phyloP scores from a whole-genome alignment of 1,140 invertebrate genomes.

The Drosophila neocordata region DNA sequence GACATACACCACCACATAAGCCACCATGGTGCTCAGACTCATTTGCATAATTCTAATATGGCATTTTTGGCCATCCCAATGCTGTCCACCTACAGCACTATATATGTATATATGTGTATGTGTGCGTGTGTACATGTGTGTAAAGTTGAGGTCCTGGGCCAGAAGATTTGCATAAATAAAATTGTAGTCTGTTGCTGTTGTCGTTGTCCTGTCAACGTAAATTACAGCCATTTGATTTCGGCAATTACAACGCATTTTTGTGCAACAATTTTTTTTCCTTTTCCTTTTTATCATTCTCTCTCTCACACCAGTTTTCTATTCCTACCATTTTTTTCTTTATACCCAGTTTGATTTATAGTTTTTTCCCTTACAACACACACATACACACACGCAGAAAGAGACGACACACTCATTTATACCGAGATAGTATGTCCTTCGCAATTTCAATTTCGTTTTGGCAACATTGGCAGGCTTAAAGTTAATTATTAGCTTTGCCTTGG shows the following conservation, averaged over 20 bases:
- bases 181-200: conserved; percentile 52
- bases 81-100: conserved; percentile 38
- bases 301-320: not conserved
- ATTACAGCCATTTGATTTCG: conserved; percentile 77
- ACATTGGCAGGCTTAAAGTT: conserved; percentile 66
- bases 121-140: not conserved
- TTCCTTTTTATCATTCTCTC: not conserved
- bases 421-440: conserved; percentile 10
- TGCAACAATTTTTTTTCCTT: conserved; percentile 64
- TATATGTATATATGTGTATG: not conserved
- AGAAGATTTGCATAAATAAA: conserved; percentile 77
- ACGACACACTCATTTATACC: too few relatives aligned
- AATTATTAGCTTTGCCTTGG: conserved; percentile 71
- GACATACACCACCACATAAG: conserved; percentile 8
- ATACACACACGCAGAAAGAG: too few relatives aligned
- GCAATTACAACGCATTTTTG: conserved; percentile 80
- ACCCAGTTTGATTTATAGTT: conserved; percentile 18
- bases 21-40: conserved; percentile 28
- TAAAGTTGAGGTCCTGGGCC: conserved; percentile 16
- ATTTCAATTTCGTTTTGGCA: conserved; percentile 71
- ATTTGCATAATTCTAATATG: conserved; percentile 81
- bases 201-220: conserved; percentile 67
- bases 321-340: not conserved
- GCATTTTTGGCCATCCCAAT: conserved; percentile 58
- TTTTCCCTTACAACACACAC: not conserved